phyloP scores from a whole-genome alignment of 92 coral and sea anemone genomes.

The Actinernus sp. region DNA sequence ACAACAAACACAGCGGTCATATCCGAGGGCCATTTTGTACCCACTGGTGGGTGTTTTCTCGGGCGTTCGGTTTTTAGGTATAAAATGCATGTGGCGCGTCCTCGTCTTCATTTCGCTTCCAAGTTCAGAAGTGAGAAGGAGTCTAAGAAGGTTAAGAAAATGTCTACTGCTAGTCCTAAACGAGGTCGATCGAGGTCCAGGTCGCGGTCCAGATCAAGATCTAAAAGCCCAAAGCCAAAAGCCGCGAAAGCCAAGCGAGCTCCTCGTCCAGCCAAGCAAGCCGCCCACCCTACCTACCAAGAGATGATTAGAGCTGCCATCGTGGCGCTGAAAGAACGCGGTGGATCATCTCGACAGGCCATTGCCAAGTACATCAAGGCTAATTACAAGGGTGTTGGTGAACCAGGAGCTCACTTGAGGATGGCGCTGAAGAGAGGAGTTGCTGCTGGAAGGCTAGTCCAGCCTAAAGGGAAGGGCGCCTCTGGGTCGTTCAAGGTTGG shows the following conservation, averaged over 20 bases:
- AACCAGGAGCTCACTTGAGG: constrained; percentile 65
- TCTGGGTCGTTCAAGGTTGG: constrained; percentile 90
- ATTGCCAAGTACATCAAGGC: constrained; percentile 85
- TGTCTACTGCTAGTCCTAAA: constrained; percentile 42
- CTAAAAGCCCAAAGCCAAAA: constrained; percentile 56
- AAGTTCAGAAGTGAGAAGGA: constrained; percentile 9
- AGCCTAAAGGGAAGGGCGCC: constrained; percentile 85
- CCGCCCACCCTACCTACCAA: constrained; percentile 77
- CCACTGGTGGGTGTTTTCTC: constrained; percentile 58
- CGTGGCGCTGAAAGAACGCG: constrained; percentile 72
- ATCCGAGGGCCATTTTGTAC: constrained; percentile 24
- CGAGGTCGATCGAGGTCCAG: constrained; percentile 50
- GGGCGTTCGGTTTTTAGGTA: constrained; percentile 71
- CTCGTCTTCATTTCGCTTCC: constrained; percentile 30
- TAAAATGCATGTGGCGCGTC: constrained; percentile 62
- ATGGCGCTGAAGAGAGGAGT: constrained; percentile 87
- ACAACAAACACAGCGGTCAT: constrained; percentile 78
- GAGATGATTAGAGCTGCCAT: constrained; percentile 78
- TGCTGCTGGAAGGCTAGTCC: constrained; percentile 71
- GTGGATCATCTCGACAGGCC: constrained; percentile 91
- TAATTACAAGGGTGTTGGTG: constrained; percentile 66
- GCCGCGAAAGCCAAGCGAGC: constrained; percentile 45
- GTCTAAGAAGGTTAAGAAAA: no score
- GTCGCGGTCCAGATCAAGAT: constrained; percentile 52
- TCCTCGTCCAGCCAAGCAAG: constrained; percentile 37